These are phyloP conservation scores for Oxyruncus cristatus DNA, from an alignment of 2,113 vertebrate genomes.

Conservation along the genomic window DNA sequence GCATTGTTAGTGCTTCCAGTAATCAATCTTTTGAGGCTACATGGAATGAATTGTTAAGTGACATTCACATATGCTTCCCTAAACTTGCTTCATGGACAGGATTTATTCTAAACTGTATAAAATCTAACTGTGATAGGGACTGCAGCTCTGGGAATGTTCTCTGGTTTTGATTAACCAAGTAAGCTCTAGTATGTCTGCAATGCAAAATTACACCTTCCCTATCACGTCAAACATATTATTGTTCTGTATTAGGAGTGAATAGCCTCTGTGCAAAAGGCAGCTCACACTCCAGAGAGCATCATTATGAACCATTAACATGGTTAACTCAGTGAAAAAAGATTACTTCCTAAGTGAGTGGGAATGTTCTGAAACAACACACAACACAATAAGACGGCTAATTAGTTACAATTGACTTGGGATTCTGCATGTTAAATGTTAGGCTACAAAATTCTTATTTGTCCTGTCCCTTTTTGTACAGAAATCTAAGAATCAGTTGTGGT, in stretches of 20 bases:
- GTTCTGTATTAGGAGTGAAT: rapidly evolving
- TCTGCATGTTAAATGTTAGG: neutral
- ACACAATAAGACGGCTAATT: neutral
- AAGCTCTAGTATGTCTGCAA: neutral
- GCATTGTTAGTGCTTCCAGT: neutral
- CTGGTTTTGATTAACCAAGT: neutral
- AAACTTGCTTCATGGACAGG: neutral
- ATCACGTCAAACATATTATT: neutral
- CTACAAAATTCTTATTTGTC: neutral
- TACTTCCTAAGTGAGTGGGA: neutral
- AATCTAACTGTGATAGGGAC: neutral
- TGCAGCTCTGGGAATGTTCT: neutral
- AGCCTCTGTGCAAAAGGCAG: neutral
- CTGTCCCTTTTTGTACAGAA: neutral
- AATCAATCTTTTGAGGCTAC: neutral
- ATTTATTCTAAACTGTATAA: neutral
- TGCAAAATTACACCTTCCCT: neutral
- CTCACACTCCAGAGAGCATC: neutral
- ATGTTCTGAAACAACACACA: neutral
- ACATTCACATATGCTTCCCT: neutral
- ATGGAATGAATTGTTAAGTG: neutral
- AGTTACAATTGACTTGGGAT: neutral
- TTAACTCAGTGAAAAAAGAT: neutral
- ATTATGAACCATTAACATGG: neutral
- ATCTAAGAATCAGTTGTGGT: neutral